Percentiles rank a stretch among this genome's conserved stretches.
Conservation (phyloP, 1,140 invertebrate genomes). For the Pemphigus obesinymphae region DNA sequence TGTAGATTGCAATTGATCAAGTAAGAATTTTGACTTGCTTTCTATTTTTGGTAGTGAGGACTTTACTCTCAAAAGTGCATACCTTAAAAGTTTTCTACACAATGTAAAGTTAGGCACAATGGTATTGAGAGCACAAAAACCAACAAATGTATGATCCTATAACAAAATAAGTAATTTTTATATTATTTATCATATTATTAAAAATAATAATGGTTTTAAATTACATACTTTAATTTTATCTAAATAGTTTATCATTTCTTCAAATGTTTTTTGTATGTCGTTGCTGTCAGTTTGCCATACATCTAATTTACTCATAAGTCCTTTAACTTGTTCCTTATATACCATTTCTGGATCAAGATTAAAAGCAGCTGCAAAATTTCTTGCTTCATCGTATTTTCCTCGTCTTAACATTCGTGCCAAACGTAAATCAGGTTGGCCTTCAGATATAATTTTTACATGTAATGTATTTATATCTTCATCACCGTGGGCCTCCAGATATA, state of each 20-base stretch:
- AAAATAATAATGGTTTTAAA: neutral
- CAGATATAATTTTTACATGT: constrained; percentile 50
- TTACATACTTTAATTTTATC: constrained; percentile 30
- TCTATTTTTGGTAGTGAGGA: neutral
- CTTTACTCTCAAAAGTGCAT: constrained; percentile 25
- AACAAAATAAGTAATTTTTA: constrained; percentile 47
- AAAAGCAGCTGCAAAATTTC: constrained; percentile 51
- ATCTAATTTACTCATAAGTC: constrained; percentile 49
- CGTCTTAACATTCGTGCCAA: constrained; percentile 50
- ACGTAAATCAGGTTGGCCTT: constrained; percentile 50
- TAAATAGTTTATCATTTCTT: constrained; percentile 28
- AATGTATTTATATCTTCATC: constrained; percentile 47
- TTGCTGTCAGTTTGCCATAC: constrained; percentile 46
- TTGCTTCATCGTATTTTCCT: constrained; percentile 51
- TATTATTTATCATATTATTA: neutral
- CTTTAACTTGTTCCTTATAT: constrained; percentile 49
- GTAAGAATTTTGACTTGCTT: neutral
- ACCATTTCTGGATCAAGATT: constrained; percentile 50
- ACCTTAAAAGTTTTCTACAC: constrained; percentile 34
- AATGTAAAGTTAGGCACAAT: constrained; percentile 43
- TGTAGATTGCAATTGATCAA: constrained; percentile 15
- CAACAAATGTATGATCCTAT: constrained; percentile 49
- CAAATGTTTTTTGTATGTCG: constrained; percentile 36
- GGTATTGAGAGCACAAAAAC: constrained; percentile 51
- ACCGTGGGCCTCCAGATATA: constrained; percentile 50